A percentile compares a stretch with the other conserved stretches of the same genome.
phyloP scores from a whole-genome alignment of 2,113 vertebrate species.

The Cryptomyrus ogoouensis region DNA sequence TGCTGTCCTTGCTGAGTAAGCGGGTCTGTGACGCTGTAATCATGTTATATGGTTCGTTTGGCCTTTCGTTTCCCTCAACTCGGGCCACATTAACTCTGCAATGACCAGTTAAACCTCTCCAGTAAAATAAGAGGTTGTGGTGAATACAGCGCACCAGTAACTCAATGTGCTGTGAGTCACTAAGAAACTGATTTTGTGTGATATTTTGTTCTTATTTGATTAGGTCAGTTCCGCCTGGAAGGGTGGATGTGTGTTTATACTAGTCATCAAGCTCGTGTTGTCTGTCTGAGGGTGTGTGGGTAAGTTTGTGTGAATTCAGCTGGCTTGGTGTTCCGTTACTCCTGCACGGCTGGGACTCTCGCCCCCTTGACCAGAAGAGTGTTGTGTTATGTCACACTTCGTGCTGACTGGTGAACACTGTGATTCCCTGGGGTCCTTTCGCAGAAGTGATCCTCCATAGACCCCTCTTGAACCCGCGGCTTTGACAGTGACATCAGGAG shows the following conservation, averaged over 20 bases:
- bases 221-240: neutral
- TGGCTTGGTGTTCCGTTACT: neutral
- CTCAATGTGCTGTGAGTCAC: neutral
- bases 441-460: neutral
- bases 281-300: neutral
- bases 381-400: neutral
- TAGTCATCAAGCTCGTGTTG: neutral
- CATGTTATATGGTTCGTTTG: neutral
- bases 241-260: neutral
- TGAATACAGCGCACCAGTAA: neutral
- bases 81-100: neutral
- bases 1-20: neutral
- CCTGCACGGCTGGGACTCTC: neutral
- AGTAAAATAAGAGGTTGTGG: neutral
- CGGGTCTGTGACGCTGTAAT: neutral
- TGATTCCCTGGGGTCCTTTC: neutral
- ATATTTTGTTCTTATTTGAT: neutral
- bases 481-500: neutral
- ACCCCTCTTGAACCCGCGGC: neutral
- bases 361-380: neutral
- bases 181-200: neutral
- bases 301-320: neutral
- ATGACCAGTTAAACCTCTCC: neutral
- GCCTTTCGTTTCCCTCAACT: neutral
- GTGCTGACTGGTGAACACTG: neutral